Evolutionary conservation across 2,888 invertebrate species (phyloP).

Genomic region (Lycaena phlaeas): DNA sequence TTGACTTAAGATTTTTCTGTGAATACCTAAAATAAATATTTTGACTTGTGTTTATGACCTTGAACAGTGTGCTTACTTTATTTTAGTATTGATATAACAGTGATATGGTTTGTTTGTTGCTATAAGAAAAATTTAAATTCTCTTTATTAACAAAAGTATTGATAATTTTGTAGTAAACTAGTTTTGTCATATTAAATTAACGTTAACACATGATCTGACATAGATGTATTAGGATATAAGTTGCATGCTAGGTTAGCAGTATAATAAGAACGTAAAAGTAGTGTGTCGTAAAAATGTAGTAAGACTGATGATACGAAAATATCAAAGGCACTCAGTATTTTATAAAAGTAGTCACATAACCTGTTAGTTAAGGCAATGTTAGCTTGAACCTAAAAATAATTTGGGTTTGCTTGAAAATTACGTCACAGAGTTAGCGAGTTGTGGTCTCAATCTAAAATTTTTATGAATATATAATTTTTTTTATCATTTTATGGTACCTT

Average conservation of each 20-base stretch:
- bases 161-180: too few relatives aligned
- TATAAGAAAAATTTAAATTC: too few relatives aligned
- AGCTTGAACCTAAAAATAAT: not conserved
- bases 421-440: not conserved
- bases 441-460: not conserved
- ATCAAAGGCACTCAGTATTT: conserved; percentile 3
- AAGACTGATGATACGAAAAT: conserved; percentile 2
- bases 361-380: conserved; percentile 4
- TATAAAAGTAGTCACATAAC: conserved; percentile 1
- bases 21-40: too few relatives aligned
- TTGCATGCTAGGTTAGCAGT: conserved; percentile 3
- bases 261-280: not conserved
- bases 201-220: not conserved
- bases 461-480: too few relatives aligned
- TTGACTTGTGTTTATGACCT: too few relatives aligned
- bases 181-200: not conserved
- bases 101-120: too few relatives aligned
- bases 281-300: conserved; percentile 3
- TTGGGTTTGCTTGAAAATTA: not conserved
- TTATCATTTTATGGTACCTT: too few relatives aligned
- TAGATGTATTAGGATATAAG: not conserved
- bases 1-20: too few relatives aligned
- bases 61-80: too few relatives aligned
- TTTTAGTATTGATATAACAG: too few relatives aligned
- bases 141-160: too few relatives aligned